These are phyloP conservation scores for Cottus gobio DNA, from an alignment of 2,113 vertebrate genomes.

Conservation along the genomic window DNA sequence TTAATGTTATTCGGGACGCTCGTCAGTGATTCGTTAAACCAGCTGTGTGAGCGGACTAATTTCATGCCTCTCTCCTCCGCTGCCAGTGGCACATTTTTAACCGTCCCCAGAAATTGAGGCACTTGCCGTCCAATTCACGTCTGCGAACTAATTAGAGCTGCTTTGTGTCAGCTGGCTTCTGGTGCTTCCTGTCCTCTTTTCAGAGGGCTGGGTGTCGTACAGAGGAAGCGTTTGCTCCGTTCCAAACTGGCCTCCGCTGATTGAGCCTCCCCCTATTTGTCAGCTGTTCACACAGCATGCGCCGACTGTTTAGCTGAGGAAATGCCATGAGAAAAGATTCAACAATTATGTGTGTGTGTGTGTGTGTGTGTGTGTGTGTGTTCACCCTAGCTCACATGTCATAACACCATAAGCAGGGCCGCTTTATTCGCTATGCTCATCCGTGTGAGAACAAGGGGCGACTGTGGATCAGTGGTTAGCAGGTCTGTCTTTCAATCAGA, in stretches of 20 bases:
- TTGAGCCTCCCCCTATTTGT: constrained; percentile 37
- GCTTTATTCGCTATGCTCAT: neutral
- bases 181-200: neutral
- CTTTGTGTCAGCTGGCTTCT: constrained; percentile 50
- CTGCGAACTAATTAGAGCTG: constrained; percentile 64
- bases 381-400: neutral
- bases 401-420: neutral
- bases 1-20: constrained; percentile 23
- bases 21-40: constrained; percentile 43
- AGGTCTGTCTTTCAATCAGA: too few species aligned
- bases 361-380: neutral
- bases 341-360: neutral
- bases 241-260: constrained; percentile 44
- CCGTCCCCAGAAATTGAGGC: constrained; percentile 44
- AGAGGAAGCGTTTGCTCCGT: constrained; percentile 37
- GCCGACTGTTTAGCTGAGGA: constrained; percentile 19
- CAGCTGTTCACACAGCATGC: neutral
- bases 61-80: constrained; percentile 45
- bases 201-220: constrained; percentile 8
- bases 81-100: constrained; percentile 64
- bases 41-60: constrained; percentile 41
- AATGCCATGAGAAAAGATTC: neutral
- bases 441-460: neutral
- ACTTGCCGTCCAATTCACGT: constrained; percentile 56
- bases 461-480: too few species aligned